A percentile compares a stretch with the other conserved stretches of the same genome.
Evolutionary conservation across 1,140 invertebrate genomes (phyloP).

Genomic region (Lasioglossum baleicum): DNA sequence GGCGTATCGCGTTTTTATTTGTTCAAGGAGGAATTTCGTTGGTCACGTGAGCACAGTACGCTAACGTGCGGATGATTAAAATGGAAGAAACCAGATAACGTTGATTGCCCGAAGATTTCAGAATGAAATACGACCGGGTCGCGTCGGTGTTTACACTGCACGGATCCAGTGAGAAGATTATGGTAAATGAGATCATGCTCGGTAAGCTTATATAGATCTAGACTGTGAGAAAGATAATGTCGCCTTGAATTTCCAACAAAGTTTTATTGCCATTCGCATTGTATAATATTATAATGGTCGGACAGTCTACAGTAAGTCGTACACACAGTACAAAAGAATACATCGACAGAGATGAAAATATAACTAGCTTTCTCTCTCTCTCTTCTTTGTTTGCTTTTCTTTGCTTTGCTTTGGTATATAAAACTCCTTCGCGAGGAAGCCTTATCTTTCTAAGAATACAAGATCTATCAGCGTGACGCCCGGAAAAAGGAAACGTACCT

Average conservation of each 20-base stretch:
- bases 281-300: conserved; percentile 50
- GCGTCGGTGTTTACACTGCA: too few species aligned
- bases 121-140: neutral
- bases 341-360: conserved; percentile 39
- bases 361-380: conserved; percentile 4
- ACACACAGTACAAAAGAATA: conserved; percentile 44
- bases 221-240: conserved; percentile 54
- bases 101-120: neutral
- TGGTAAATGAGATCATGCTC: conserved; percentile 4
- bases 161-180: too few species aligned
- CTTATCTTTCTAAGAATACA: conserved; percentile 56
- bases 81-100: neutral
- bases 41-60: neutral
- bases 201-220: conserved; percentile 42
- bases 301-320: conserved; percentile 39
- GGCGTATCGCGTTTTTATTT: conserved; percentile 10
- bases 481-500: conserved; percentile 36
- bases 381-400: neutral
- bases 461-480: conserved; percentile 41
- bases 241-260: conserved; percentile 49
- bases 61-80: neutral
- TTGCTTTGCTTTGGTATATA: conserved; percentile 42
- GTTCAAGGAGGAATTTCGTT: neutral
- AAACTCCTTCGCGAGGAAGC: conserved; percentile 28
- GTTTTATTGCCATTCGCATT: conserved; percentile 57